A percentile compares a stretch with the other conserved stretches of the same genome.
Evolutionary conservation across 1,140 invertebrate genomes (phyloP).

Genomic region (Pogonomyrmex californicus): DNA sequence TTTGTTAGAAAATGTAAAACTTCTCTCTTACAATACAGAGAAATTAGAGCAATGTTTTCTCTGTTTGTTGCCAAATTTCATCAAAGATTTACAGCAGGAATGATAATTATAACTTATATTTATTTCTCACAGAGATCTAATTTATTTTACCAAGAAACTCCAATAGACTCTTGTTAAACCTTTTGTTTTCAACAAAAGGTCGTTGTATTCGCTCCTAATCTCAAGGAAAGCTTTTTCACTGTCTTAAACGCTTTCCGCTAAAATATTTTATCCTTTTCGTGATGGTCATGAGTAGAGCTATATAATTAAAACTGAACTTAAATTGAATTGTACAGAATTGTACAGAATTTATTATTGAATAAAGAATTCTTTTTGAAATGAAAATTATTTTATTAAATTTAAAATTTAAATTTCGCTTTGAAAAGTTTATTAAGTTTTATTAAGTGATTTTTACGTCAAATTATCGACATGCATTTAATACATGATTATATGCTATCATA

Average conservation of each 20-base stretch:
- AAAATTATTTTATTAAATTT: neutral
- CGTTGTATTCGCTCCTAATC: neutral
- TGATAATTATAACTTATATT: neutral
- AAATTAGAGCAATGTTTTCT: neutral
- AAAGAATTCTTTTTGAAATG: neutral
- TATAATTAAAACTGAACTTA: conserved; percentile 2
- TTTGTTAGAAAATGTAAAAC: neutral
- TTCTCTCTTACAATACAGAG: neutral
- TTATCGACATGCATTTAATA: neutral
- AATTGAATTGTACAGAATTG: neutral
- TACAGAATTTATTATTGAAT: neutral
- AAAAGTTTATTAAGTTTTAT: conserved; percentile 7
- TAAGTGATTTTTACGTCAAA: neutral
- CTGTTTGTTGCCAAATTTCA: neutral
- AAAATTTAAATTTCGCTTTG: neutral
- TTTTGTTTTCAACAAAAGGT: neutral
- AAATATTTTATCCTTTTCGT: conserved; percentile 5
- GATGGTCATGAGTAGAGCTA: neutral
- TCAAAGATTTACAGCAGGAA: neutral
- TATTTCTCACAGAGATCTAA: neutral
- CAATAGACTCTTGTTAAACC: neutral
- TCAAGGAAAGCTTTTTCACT: neutral
- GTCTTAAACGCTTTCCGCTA: conserved; percentile 2
- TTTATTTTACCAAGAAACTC: neutral
- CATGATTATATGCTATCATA: neutral